phyloP scores from a whole-genome alignment of 30 jellyfish, hydroid and myxozoan genomes.

The Turritopsis rubra region DNA sequence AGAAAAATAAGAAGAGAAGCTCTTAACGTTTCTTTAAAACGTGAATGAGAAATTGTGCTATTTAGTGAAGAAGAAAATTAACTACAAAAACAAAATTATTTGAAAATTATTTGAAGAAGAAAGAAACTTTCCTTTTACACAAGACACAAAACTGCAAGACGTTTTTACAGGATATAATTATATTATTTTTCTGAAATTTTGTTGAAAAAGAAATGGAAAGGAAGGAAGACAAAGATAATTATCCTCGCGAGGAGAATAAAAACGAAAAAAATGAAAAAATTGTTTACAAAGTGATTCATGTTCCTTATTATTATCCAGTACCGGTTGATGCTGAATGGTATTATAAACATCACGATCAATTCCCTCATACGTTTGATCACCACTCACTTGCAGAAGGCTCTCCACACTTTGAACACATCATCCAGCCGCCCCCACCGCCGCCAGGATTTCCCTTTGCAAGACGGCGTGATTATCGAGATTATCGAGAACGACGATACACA shows the following conservation, averaged over 20 bases:
- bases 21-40: slow-evolving; percentile 13
- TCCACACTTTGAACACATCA: slow-evolving; percentile 21
- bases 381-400: neutral
- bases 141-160: neutral
- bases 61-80: slow-evolving; percentile 18
- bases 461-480: slow-evolving; percentile 6
- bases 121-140: neutral
- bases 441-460: slow-evolving; percentile 20
- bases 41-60: slow-evolving; percentile 7
- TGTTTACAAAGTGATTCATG: slow-evolving; percentile 29
- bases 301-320: slow-evolving; percentile 34
- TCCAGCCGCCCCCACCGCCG: slow-evolving; percentile 12
- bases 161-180: neutral
- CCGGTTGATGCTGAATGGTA: slow-evolving; percentile 47
- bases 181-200: neutral
- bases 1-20: slow-evolving; percentile 19
- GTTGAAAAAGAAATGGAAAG: neutral
- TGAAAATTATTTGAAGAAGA: slow-evolving; percentile 11
- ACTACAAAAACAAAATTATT: neutral
- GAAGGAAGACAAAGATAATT: slow-evolving; percentile 8
- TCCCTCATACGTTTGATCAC: slow-evolving; percentile 6
- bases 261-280: neutral
- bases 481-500: slow-evolving; percentile 2
- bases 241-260: neutral
- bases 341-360: slow-evolving; percentile 20